Percentiles rank a stretch among this genome's conserved stretches.
These are phyloP conservation scores for Hemicrepidius hirtus DNA, from an alignment of 2,888 invertebrate genomes.

Conservation along the genomic window DNA sequence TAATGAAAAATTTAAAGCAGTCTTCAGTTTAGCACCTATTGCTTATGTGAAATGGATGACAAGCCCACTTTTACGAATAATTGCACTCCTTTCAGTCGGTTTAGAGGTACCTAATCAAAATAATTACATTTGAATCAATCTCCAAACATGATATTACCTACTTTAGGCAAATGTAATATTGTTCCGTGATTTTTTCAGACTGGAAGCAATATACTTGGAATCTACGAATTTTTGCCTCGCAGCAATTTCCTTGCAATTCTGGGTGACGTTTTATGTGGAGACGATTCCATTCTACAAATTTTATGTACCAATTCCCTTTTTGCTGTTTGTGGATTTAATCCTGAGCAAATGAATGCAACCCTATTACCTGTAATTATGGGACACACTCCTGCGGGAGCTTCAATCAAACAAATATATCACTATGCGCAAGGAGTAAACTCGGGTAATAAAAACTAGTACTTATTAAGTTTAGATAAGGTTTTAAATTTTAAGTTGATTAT, in stretches of 20 bases:
- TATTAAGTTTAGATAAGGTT: no score
- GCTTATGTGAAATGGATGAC: constrained; percentile 72
- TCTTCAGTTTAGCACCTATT: constrained; percentile 84
- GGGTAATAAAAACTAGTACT: constrained; percentile 44
- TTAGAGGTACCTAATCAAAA: no score
- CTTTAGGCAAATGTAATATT: no score
- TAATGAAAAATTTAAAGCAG: constrained; percentile 64
- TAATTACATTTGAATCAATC: no score
- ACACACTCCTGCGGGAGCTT: constrained; percentile 67
- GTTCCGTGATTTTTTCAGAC: neutral
- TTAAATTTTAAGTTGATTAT: no score
- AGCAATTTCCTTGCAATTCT: constrained; percentile 73
- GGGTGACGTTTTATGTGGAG: constrained; percentile 72
- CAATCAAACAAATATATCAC: constrained; percentile 82
- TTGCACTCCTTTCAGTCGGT: no score
- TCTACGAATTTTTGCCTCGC: constrained; percentile 79
- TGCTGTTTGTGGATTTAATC: constrained; percentile 66
- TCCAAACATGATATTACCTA: no score
- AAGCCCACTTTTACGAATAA: constrained; percentile 66
- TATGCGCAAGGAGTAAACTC: constrained; percentile 79
- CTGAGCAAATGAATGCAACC: constrained; percentile 64
- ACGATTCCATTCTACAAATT: constrained; percentile 60
- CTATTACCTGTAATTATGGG: constrained; percentile 62
- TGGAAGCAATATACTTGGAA: constrained; percentile 58
- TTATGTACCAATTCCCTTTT: constrained; percentile 67